Conservation (phyloP, 2,888 invertebrate genomes). For the Drosophila nr. fundita region DNA sequence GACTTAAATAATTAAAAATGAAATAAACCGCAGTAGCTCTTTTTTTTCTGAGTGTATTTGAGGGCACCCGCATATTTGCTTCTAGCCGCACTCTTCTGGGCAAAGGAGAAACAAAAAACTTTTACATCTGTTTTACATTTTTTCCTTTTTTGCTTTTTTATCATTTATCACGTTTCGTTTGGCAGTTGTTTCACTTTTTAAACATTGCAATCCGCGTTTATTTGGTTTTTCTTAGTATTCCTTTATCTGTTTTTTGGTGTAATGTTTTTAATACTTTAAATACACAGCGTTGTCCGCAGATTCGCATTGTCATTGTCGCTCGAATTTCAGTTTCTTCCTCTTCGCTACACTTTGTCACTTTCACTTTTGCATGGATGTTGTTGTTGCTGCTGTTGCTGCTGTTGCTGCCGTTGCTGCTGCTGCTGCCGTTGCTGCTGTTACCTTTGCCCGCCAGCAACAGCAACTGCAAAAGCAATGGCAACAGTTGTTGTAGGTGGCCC, state of each 20-base stretch:
- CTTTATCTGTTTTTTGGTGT: slow-evolving; percentile 36
- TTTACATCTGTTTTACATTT: slow-evolving; percentile 17
- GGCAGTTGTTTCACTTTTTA: slow-evolving; percentile 43
- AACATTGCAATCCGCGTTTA: slow-evolving; percentile 51
- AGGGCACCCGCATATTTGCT: slow-evolving; percentile 7
- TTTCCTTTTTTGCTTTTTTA: slow-evolving; percentile 34
- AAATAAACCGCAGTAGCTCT: too few relatives aligned
- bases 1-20: too few relatives aligned
- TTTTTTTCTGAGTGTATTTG: slow-evolving; percentile 1
- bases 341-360: slow-evolving; percentile 65
- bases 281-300: slow-evolving; percentile 59
- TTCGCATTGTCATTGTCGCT: slow-evolving; percentile 76
- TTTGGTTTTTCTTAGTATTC: slow-evolving; percentile 27
- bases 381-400: slow-evolving; percentile 9
- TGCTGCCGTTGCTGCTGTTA: slow-evolving; percentile 31
- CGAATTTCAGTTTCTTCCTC: slow-evolving; percentile 67
- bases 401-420: slow-evolving; percentile 5
- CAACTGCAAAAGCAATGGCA: slow-evolving; percentile 12
- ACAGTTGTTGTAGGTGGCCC: slow-evolving; percentile 55
- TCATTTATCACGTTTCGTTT: slow-evolving; percentile 55
- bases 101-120: slow-evolving; percentile 14
- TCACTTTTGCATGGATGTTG: slow-evolving; percentile 62
- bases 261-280: slow-evolving; percentile 71
- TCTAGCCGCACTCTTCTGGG: slow-evolving; percentile 8
- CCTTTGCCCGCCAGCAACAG: slow-evolving; percentile 40